phyloP scores from a whole-genome alignment of 2,888 invertebrate genomes.

The Parnassius smintheus region DNA sequence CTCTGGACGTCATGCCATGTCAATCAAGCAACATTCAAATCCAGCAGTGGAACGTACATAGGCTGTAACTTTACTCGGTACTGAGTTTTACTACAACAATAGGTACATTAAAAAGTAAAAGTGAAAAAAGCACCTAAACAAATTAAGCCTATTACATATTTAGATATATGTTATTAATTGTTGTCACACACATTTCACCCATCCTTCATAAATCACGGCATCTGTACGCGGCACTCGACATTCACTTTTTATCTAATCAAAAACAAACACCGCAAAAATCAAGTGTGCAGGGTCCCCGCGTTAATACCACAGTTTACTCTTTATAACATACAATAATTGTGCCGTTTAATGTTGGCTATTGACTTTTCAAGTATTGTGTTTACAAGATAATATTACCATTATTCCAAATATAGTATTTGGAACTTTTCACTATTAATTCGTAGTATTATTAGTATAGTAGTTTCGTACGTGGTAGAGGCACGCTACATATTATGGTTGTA shows the following conservation, averaged over 20 bases:
- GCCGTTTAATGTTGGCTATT: not conserved
- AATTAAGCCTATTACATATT: not conserved
- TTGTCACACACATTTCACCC: not conserved
- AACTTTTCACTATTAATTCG: too few species aligned
- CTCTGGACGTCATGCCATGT: too few species aligned
- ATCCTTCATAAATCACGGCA: conserved; percentile 5
- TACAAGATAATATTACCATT: too few species aligned
- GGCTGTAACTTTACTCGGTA: too few species aligned
- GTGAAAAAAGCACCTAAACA: conserved; percentile 8
- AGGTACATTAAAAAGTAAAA: too few species aligned
- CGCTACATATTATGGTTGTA: too few species aligned
- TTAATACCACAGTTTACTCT: not conserved
- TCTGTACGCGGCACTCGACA: not conserved
- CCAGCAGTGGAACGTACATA: too few species aligned
- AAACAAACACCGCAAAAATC: not conserved
- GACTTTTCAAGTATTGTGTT: conserved; percentile 3
- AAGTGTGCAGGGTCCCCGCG: not conserved
- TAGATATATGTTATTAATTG: not conserved
- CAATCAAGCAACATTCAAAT: too few species aligned
- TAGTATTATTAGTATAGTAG: too few species aligned
- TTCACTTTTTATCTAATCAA: not conserved
- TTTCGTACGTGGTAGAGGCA: too few species aligned
- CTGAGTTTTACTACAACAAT: too few species aligned
- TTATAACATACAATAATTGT: not conserved
- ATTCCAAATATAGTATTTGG: too few species aligned